A percentile compares a stretch with the other conserved stretches of the same genome.
These are phyloP conservation scores for Sparidentex hasta DNA, from an alignment of 2,797 vertebrate genomes.

Conservation along the genomic window DNA sequence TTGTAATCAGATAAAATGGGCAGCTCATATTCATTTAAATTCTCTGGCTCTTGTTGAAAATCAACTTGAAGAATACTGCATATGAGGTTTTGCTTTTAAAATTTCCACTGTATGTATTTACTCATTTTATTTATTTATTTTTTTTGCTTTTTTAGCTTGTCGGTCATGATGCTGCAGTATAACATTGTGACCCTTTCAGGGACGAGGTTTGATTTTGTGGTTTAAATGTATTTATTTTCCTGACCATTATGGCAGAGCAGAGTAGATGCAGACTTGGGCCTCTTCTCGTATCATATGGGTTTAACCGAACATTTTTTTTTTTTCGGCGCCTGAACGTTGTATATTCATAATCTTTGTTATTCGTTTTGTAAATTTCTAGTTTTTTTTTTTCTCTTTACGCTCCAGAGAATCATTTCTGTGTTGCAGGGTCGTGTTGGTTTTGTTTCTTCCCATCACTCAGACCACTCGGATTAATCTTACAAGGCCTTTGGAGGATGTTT, in stretches of 20 bases:
- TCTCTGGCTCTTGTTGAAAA: not conserved
- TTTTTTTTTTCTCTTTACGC: too few species aligned
- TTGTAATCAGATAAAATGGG: constrained; percentile 34
- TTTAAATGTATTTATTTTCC: not conserved
- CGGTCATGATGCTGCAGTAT: not conserved
- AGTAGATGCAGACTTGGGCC: not conserved
- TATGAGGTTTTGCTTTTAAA: not conserved
- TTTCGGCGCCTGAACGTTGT: not conserved
- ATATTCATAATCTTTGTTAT: not conserved
- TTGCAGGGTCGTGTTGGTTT: not conserved
- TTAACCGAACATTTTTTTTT: not conserved
- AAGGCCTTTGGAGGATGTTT: not conserved
- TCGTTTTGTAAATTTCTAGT: too few species aligned
- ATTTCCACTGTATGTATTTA: not conserved
- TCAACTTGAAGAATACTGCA: not conserved
- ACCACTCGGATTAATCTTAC: not conserved
- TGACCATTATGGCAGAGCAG: not conserved
- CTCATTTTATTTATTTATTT: too few species aligned
- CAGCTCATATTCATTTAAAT: constrained; percentile 9
- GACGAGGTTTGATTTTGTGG: not conserved
- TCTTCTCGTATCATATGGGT: not conserved
- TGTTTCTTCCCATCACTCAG: not conserved
- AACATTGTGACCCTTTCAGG: not conserved
- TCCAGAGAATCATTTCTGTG: not conserved
- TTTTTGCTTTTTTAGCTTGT: not conserved